phyloP scores from a whole-genome alignment of 2,113 vertebrate species.

The Leucosticte australis region DNA sequence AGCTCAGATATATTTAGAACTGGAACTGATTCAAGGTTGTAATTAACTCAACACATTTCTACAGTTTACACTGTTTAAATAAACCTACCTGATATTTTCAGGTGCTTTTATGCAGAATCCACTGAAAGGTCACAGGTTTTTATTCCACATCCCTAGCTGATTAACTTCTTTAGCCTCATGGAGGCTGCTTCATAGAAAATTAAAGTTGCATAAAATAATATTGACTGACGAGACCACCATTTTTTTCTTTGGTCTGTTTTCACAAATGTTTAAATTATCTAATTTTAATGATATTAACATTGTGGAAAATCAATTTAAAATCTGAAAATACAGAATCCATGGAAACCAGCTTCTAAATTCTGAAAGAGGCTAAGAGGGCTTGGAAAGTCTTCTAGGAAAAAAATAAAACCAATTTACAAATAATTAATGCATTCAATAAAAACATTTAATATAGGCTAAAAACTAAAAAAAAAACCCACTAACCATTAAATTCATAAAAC shows the following conservation, averaged over 20 bases:
- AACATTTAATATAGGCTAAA: background rate
- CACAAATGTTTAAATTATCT: background rate
- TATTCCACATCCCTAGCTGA: background rate
- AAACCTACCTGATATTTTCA: background rate
- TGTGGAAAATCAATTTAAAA: background rate
- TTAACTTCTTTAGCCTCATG: background rate
- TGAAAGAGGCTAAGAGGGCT: background rate
- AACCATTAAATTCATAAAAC: background rate
- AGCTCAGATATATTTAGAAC: background rate
- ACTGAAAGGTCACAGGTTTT: background rate
- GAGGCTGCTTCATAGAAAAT: background rate
- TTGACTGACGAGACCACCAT: rapidly evolving
- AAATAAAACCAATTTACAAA: background rate
- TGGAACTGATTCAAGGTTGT: background rate
- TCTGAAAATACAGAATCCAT: background rate
- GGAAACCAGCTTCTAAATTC: background rate
- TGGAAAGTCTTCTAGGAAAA: background rate
- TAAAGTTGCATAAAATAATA: background rate
- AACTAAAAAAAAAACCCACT: rapidly evolving
- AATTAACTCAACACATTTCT: background rate
- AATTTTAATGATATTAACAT: background rate
- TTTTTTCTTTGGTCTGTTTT: background rate
- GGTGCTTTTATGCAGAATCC: background rate
- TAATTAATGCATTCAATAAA: background rate
- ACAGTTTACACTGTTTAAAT: background rate